Base-by-base conservation (phyloP, 2,797 vertebrate species). In the Halcyon leucocephala region DNA sequence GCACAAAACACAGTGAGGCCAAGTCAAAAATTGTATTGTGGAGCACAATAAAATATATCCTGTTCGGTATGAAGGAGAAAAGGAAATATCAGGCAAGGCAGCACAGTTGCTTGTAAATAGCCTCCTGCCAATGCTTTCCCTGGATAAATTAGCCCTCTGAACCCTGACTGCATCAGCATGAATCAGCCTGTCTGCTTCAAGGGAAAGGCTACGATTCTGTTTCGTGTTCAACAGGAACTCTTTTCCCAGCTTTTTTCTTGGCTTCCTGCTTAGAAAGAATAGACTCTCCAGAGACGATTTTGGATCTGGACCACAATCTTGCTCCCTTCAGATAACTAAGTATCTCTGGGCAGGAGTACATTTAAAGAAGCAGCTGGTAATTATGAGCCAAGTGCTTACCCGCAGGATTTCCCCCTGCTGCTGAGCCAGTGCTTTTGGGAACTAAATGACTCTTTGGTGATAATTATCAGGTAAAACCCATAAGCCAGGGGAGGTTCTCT, bases 321-420 rank as follows among this genome's bases (percentile, higher is more conserved):
- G 80, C 84, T 72, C 92, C 89, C 64, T 78, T 88, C 94, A 31
- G 71, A 95, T 92, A 95, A 89, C 78, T 82, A 95, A 96, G 92
- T 95, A 93, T 94, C 95, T 96, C 72, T 92, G 60, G 91, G 87
- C 70, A 92, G 86, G 74, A 97, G 80, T 95, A 94, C 84, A 96
- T 95, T 91, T 92, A 91, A 96, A 95, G 94, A 92, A 85, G 90
- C 81, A 93, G 93, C 90, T 86, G 71, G 54, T 71, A 95, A 96
- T 97, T 96, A 97, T 29, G 26, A 96, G 74, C 80, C 84, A 92
- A 95, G 91, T 84, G 79, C 92, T 97, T 89, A 86, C 86, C 83
- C 93, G 95, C 91, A 97, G 95, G 95, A 97, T 96, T 97, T 97
- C 95, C 97, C 86, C 62, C 84, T 80, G 83, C 77, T 86, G 89